These are phyloP conservation scores for Siphlonurus alternatus DNA, from an alignment of 2,888 invertebrate species.

Conservation along the genomic window DNA sequence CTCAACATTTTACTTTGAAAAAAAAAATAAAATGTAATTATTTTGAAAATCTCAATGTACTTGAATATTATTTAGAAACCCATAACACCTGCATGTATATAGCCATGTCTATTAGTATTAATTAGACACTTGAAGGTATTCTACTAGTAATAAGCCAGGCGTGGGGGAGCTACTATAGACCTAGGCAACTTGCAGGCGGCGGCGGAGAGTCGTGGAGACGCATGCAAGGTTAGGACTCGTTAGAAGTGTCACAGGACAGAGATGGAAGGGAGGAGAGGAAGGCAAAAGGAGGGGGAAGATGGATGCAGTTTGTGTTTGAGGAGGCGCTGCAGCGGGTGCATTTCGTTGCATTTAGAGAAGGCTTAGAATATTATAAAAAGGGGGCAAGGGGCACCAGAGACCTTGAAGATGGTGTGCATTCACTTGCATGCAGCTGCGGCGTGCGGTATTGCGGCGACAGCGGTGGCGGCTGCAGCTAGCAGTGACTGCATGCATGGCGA, in stretches of 20 bases:
- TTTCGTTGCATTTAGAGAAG: background rate
- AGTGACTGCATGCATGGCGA: background rate
- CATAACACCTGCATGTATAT: too few species aligned
- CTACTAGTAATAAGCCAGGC: background rate
- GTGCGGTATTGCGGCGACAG: background rate
- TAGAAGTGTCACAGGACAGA: background rate
- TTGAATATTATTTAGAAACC: too few species aligned
- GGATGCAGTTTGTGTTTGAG: background rate
- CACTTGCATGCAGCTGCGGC: background rate
- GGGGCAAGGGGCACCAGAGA: background rate
- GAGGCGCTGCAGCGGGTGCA: background rate
- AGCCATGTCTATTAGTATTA: too few species aligned
- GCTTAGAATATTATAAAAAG: background rate
- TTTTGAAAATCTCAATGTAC: too few species aligned
- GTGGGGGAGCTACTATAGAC: too few species aligned
- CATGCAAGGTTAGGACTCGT: background rate
- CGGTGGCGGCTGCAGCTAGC: too few species aligned
- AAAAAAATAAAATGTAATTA: too few species aligned
- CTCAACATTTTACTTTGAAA: too few species aligned
- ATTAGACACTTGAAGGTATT: background rate
- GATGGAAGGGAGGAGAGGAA: background rate
- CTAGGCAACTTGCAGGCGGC: background rate
- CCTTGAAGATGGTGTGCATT: background rate
- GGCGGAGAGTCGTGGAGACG: background rate
- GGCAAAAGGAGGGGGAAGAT: too few species aligned